Percentiles rank a stretch among this genome's conserved stretches.
phyloP scores from a whole-genome alignment of 2,113 vertebrate genomes.

The Prionailurus viverrinus region DNA sequence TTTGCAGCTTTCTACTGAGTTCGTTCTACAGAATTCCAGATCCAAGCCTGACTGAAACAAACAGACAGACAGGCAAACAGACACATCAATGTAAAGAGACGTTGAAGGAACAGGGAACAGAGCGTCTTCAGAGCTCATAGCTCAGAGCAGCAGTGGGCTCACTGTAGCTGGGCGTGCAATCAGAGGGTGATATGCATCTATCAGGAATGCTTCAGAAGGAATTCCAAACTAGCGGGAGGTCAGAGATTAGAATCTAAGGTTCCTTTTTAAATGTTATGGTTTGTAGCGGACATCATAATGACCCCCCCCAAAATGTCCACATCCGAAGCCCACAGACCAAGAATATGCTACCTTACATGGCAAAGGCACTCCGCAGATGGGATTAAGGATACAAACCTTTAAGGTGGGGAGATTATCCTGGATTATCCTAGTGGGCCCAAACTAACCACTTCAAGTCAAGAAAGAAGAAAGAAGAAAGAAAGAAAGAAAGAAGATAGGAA shows the following conservation, averaged over 20 bases:
- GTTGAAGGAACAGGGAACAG: background rate
- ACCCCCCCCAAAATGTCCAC: background rate
- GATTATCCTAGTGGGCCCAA: background rate
- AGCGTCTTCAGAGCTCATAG: background rate
- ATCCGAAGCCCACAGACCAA: background rate
- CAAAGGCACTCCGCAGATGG: background rate
- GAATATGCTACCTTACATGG: background rate
- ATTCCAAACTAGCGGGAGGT: background rate
- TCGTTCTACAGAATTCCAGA: background rate
- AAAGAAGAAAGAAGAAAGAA: too few relatives aligned
- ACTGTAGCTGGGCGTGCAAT: fast-evolving
- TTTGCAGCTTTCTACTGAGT: background rate
- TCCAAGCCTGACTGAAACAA: background rate
- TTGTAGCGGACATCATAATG: background rate
- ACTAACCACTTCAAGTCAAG: background rate
- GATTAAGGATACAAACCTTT: background rate
- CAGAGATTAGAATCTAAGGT: constrained; percentile 45
- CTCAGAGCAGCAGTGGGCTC: background rate
- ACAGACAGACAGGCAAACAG: background rate
- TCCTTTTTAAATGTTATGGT: constrained; percentile 14
- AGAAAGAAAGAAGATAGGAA: background rate
- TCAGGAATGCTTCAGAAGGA: background rate
- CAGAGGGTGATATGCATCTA: background rate
- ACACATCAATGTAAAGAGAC: background rate
- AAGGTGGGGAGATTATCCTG: background rate